These are phyloP conservation scores for Opisthograptis luteolata DNA, from an alignment of 2,888 invertebrate species.

Conservation along the genomic window DNA sequence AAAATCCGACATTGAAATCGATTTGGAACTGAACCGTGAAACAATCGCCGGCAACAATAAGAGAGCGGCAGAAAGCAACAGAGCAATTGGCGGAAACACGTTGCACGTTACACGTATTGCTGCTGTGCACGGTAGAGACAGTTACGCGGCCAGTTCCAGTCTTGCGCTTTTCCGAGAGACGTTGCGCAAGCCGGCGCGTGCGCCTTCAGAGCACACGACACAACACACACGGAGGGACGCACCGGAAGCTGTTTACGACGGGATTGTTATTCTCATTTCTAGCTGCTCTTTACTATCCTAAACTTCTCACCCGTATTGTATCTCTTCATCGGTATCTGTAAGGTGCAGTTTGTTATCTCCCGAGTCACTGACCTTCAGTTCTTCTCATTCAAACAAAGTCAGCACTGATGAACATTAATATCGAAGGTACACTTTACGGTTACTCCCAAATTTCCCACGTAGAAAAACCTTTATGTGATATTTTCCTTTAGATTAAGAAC, in stretches of 20 bases:
- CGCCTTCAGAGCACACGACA: constrained; percentile 60
- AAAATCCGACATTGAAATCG: constrained; percentile 34
- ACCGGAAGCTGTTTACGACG: constrained; percentile 48
- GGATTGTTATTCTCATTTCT: constrained; percentile 23
- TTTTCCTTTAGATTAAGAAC: background rate
- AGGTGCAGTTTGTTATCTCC: too few relatives aligned
- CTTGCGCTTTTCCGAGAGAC: constrained; percentile 53
- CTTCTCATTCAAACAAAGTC: too few relatives aligned
- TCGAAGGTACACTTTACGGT: too few relatives aligned
- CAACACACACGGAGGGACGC: constrained; percentile 42
- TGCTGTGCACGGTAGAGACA: constrained; percentile 51
- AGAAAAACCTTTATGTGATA: background rate
- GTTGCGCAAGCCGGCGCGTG: constrained; percentile 55
- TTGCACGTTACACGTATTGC: constrained; percentile 53
- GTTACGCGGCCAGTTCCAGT: constrained; percentile 59
- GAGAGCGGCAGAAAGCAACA: constrained; percentile 37
- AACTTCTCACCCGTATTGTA: too few relatives aligned
- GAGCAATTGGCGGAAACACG: constrained; percentile 51
- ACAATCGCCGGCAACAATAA: constrained; percentile 31
- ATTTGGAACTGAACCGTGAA: constrained; percentile 37
- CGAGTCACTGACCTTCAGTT: too few relatives aligned
- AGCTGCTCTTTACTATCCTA: background rate
- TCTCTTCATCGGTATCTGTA: background rate
- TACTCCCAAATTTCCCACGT: background rate
- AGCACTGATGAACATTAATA: too few relatives aligned